Conservation (phyloP, 1,140 invertebrate species). For the Brachionus sp. region DNA sequence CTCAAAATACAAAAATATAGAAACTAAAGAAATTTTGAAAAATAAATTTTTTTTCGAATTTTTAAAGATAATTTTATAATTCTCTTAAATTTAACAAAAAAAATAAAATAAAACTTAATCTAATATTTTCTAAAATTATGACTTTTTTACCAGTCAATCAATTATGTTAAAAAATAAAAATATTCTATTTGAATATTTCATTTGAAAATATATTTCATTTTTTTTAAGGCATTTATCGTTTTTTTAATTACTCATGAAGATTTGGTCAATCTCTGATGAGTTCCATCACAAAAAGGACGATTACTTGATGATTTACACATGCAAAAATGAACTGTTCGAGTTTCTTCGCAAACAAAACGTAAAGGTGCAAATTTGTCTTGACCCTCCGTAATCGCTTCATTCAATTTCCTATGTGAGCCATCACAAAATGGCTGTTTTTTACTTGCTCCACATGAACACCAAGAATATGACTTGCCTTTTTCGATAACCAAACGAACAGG, state of each 20-base stretch:
- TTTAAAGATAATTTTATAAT: not conserved
- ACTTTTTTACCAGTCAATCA: conserved; percentile 31
- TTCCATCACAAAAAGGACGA: conserved; percentile 94
- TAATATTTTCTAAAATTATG: not conserved
- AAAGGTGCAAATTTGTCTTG: conserved; percentile 66
- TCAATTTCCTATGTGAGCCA: conserved; percentile 74
- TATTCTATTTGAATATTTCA: not conserved
- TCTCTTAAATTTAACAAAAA: not conserved
- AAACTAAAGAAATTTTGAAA: too few species aligned
- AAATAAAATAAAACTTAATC: too few species aligned
- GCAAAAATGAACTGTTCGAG: conserved; percentile 92
- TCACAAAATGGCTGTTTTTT: conserved; percentile 89
- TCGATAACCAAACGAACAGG: conserved; percentile 76
- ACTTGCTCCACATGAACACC: conserved; percentile 89
- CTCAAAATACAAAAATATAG: too few species aligned
- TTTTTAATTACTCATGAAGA: not conserved
- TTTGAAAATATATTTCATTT: not conserved
- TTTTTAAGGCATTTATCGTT: not conserved
- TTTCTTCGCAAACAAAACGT: conserved; percentile 75
- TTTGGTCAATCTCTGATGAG: conserved; percentile 67
- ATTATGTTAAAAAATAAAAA: not conserved
- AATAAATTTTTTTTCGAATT: too few species aligned
- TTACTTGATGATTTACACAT: conserved; percentile 94
- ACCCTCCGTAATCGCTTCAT: conserved; percentile 54
- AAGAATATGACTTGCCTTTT: conserved; percentile 76